Evolutionary conservation across 2,113 vertebrate species (phyloP), one percentile per base, ranked within the genome.

Genomic region (Lichenostomus cassidix): DNA sequence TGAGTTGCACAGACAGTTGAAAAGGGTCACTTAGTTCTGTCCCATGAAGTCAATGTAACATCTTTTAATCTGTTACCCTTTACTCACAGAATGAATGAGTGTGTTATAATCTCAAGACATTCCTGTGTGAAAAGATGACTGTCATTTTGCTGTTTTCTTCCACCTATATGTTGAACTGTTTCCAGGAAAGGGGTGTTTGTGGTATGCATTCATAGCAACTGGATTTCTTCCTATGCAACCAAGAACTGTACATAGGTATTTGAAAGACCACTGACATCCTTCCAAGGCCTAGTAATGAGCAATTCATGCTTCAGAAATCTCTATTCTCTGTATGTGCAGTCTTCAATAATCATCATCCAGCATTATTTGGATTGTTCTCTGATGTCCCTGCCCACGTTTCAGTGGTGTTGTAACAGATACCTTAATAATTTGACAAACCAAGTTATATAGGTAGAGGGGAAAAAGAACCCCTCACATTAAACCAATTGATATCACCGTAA

Each of bases 21-120:
- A 94, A 97, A 98, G 97, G 96, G 94, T 80, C 55, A 15, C 21
- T 23, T 82, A 11, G 82, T 98, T 87, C 77, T 98, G 37, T 96
- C 97, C 22, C 94, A 96, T 8, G 97, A 99, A 71, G 97, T 98
- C 64, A 98, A 98, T 98, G 98, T 56, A 95, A 53, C 13, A 53
- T 25, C 29, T 24, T 82, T 53, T 68, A 75, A n/a, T 19, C 62
- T 53, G 7, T 67, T 52, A 28, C 33, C 37, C 44, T 59, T 81
- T 35, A 55, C 21, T 83, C 22, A 41, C 31, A 62, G 41, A 83
- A 63, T 37, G 25, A 83, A 49, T 69, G 55, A 3, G 3, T 76
- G 16, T 69, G 41, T 55, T 62, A 47, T 42, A 76, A 62, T 60
- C 47, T 69, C 11, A 83, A 35, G n/a, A 47, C 21, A 55, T 62